phyloP scores from a whole-genome alignment of 2,797 vertebrate genomes.

The Rhinella marina region DNA sequence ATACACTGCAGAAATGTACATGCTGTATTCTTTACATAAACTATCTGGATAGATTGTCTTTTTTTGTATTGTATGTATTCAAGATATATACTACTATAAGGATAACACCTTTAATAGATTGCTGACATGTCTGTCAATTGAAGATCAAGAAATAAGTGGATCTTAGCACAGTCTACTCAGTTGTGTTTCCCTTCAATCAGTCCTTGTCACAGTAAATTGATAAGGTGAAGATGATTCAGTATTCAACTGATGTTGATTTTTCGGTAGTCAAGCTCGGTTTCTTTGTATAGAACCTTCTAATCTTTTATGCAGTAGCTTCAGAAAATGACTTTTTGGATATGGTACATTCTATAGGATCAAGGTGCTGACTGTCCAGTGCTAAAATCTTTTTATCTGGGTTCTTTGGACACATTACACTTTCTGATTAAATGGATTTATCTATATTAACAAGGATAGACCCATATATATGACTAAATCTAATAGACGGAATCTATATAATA shows the following conservation, averaged over 20 bases:
- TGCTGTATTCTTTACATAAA: background rate
- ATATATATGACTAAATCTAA: too few species aligned
- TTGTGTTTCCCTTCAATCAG: slow-evolving; percentile 25
- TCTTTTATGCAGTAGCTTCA: background rate
- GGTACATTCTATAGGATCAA: background rate
- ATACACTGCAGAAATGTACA: background rate
- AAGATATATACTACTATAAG: background rate
- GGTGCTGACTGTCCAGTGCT: background rate
- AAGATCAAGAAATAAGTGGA: slow-evolving; percentile 30
- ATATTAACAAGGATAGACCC: background rate
- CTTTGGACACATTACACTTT: background rate
- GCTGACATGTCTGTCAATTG: slow-evolving; percentile 22
- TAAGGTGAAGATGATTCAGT: slow-evolving; percentile 25
- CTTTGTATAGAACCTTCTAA: background rate
- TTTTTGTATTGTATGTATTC: background rate
- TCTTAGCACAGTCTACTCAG: slow-evolving; percentile 19
- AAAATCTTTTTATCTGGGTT: background rate
- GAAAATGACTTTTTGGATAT: background rate
- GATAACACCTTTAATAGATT: slow-evolving; percentile 24
- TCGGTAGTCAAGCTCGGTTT: background rate
- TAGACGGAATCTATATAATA: too few species aligned
- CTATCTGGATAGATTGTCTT: background rate
- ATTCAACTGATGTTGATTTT: slow-evolving; percentile 20
- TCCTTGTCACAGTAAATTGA: slow-evolving; percentile 39
- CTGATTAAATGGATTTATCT: background rate